A percentile compares a stretch with the other conserved stretches of the same genome.
These are phyloP conservation scores for Sorex araneus DNA, from an alignment of 2,113 vertebrate species.

Conservation along the genomic window DNA sequence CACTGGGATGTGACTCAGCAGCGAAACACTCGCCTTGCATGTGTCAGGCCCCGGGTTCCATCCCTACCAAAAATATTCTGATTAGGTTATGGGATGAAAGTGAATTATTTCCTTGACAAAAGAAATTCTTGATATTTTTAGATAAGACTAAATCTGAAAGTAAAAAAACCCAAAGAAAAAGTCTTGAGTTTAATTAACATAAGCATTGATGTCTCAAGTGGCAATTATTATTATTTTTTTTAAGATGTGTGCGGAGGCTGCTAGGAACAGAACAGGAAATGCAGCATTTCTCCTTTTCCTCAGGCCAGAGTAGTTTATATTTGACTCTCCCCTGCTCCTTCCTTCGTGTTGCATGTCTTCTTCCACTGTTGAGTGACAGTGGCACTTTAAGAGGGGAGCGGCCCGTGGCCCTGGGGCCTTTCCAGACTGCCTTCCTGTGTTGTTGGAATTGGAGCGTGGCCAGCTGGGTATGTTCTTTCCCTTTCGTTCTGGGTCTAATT, in stretches of 20 bases:
- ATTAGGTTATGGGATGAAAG: background rate
- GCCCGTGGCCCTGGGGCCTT: background rate
- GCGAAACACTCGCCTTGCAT: no score
- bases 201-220: slow-evolving; percentile 17
- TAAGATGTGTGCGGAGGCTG: background rate
- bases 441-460: slow-evolving; percentile 5
- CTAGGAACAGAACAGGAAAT: background rate
- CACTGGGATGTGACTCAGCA: no score
- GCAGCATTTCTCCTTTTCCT: background rate
- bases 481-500: slow-evolving; percentile 9
- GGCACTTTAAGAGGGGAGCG: background rate
- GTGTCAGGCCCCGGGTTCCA: no score
- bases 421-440: background rate
- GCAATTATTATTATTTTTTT: background rate
- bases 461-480: background rate
- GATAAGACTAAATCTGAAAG: slow-evolving; percentile 49
- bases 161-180: slow-evolving; percentile 52
- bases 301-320: background rate
- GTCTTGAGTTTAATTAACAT: slow-evolving; percentile 32
- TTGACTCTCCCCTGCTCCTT: background rate
- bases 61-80: no score
- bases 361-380: background rate
- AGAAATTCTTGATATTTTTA: slow-evolving; percentile 53
- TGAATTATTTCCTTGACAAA: slow-evolving; percentile 61
- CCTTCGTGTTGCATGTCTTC: background rate